These are phyloP conservation scores for Urophycis tenuis DNA, from an alignment of 2,797 vertebrate genomes.

Conservation along the genomic window DNA sequence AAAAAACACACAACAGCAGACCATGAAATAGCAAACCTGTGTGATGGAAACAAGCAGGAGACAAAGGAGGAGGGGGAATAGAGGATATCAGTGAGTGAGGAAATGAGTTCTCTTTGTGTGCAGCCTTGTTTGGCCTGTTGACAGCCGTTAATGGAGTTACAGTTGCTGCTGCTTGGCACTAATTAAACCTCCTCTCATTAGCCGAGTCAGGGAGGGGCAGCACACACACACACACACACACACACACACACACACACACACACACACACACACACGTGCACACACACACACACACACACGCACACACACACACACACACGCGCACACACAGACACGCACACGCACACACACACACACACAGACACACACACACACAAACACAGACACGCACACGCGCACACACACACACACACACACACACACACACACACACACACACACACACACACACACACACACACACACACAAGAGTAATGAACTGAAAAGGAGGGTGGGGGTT, in stretches of 20 bases:
- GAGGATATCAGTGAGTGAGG: constrained; percentile 50
- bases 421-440: background rate
- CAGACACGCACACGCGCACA: no score
- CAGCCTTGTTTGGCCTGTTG: constrained; percentile 70
- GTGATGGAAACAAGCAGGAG: background rate
- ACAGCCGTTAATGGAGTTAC: constrained; percentile 75
- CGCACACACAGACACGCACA: background rate
- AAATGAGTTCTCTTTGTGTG: constrained; percentile 77
- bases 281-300: constrained; percentile 11
- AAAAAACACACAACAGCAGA: constrained; percentile 51
- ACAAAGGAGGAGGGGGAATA: constrained; percentile 45
- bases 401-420: no score
- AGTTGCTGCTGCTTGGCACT: constrained; percentile 68
- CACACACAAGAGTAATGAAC: no score
- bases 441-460: background rate
- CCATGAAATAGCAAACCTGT: background rate
- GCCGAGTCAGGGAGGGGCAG: constrained; percentile 58
- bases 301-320: no score
- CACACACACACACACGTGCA: background rate
- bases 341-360: background rate
- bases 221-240: constrained; percentile 20
- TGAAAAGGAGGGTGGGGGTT: background rate
- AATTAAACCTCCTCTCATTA: constrained; percentile 72
- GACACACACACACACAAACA: background rate
- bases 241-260: background rate